Conservation (phyloP, 2,113 vertebrate species). For the Lepus timidus region DNA sequence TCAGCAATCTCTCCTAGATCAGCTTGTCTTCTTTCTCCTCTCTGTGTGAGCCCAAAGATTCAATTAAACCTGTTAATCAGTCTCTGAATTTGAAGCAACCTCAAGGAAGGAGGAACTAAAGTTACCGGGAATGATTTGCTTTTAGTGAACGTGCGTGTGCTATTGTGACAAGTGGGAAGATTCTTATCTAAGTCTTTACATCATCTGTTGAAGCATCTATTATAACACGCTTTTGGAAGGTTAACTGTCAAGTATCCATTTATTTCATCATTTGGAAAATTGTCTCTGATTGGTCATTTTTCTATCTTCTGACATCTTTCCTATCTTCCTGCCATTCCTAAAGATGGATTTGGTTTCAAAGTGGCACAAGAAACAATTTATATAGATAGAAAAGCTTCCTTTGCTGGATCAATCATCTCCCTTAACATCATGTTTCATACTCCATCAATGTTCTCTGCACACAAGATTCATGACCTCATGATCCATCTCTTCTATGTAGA, state of each 20-base stretch:
- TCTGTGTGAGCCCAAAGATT: background rate
- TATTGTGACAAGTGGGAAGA: background rate
- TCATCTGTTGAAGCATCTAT: background rate
- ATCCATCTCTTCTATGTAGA: background rate
- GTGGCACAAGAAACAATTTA: background rate
- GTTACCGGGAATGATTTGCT: background rate
- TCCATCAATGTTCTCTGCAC: background rate
- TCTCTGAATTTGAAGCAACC: background rate
- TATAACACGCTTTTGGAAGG: background rate
- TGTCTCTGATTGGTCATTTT: background rate
- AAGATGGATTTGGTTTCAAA: conserved; percentile 41
- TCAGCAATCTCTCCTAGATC: background rate
- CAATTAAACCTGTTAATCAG: background rate
- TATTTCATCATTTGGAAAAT: conserved; percentile 23
- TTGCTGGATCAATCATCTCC: background rate
- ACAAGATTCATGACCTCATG: background rate
- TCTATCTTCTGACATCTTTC: background rate
- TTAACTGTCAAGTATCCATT: background rate
- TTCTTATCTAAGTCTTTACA: conserved; percentile 3
- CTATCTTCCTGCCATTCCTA: conserved; percentile 18
- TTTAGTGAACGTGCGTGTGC: background rate
- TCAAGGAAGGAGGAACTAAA: background rate
- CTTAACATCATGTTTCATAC: background rate
- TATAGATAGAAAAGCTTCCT: background rate
- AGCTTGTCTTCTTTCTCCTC: background rate